Conservation (phyloP, 2,113 vertebrate species). For the Willisornis vidua region DNA sequence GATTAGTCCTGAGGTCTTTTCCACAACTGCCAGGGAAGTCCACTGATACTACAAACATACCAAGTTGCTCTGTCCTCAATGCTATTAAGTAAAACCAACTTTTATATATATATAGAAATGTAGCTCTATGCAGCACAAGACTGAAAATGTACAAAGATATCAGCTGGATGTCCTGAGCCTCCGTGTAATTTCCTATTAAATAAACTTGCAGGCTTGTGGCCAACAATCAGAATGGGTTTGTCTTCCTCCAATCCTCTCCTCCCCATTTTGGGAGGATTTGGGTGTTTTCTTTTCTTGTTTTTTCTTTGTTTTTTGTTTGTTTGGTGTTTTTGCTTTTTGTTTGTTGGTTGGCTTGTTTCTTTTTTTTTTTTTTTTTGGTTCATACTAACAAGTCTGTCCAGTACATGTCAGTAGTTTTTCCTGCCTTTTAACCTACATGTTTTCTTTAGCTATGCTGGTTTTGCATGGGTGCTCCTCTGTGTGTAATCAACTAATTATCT, state of each 20-base stretch:
- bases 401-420: background rate
- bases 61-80: background rate
- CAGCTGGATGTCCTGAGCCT: background rate
- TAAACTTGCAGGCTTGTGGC: background rate
- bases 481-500: slow-evolving; percentile 32
- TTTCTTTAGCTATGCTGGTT: background rate
- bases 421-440: background rate
- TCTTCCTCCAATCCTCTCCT: too few relatives aligned
- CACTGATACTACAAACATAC: background rate
- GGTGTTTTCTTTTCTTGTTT: too few relatives aligned
- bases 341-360: too few relatives aligned
- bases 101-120: background rate
- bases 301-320: background rate
- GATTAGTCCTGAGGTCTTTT: background rate
- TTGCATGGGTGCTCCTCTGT: background rate
- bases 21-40: background rate
- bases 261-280: background rate
- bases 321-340: too few relatives aligned
- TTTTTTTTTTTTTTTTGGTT: background rate
- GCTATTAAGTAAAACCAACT: background rate
- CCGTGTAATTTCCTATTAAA: background rate
- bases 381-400: background rate
- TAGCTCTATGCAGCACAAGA: background rate
- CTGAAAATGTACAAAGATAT: background rate
- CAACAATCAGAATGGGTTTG: background rate